Base-by-base conservation (phyloP, 2,113 vertebrate species). In the Onychostoma macrolepis region DNA sequence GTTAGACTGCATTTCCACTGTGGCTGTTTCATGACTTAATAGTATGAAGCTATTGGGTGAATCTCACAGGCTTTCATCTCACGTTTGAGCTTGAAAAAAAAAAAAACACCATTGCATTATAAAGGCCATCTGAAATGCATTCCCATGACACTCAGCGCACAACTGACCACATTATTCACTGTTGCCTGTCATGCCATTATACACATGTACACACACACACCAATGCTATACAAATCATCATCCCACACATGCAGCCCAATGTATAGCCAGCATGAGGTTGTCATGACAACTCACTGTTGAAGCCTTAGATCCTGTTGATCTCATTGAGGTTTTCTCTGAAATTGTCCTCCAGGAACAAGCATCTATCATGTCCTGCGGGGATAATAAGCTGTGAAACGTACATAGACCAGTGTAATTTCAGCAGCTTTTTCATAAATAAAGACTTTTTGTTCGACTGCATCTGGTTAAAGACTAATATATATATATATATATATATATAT, bases 281-380 rank as follows among this genome's bases (percentile, higher is more conserved):
- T 50, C 80, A 83, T 69, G 63, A n/a, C 63, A 83, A 83, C 80
- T 26, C 26, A 24, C 58, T 10, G 26, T 30, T 67, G 38, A 67
- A 48, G 63, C 80, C 33, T 30, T 30, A 69, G 15, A 83, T 83
- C 41, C 80, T 83, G 61, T 69, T 50, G 28, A 83, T 45, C 63
- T 83, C 26, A 83, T 13, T 69, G 63, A 71, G 63, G n/a, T 65
- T 45, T 67, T 69, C 41, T 45, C 8, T 2, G 80, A 82, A 82
- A 67, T 17, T 67, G 38, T 45, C 80, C 61, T 83, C 61, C 80
- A 69, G 61, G 61, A 83, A 30, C 9, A 28, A 69, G 15, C n/a
- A 33, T 69, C 38, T 45, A 83, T 83, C 43, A 71, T 71, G 63
- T 30, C 58, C 80, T 43, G 56, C 21, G 38, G 28, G 41, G n/a